Evolutionary conservation across 2,888 invertebrate species (phyloP), one percentile per base, ranked within the genome.

Genomic region (Cantharis nigra): DNA sequence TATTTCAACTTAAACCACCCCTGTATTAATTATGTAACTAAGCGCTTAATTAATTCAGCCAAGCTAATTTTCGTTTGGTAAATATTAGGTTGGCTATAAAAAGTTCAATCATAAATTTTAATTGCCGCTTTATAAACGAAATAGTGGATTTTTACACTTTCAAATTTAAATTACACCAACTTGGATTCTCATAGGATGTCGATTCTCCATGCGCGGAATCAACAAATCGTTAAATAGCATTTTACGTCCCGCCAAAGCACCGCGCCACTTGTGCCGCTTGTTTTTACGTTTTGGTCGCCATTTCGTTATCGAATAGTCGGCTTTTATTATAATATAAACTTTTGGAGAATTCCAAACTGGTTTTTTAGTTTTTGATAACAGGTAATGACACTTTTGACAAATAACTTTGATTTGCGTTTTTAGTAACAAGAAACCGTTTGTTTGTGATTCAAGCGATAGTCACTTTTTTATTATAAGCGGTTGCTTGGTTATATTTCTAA

Each of bases 181-280:
- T 49, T 49, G 49, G 49, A 49, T 49, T 49, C 49, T 49, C 49
- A 49, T 49, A 49, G 49, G 49, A 49, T 49, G 49, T 49, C 49
- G 49, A n/a, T 49, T 49, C 9, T 49, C 49, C 65, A 67, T 67
- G 65, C 65, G 65, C 18, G n/a, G 26, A 67, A 23, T 26, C 65
- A 67, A 67, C 65, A 67, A 67, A 67, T 67, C 65, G 65, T 67
- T 67, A 67, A 67, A 23, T 20, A 20, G 65, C 26, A 67, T 67
- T 67, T 67, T n/a, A n/a, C 13, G 9, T 67, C 65, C 65, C 65
- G 65, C 65, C 65, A 67, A 49, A 49, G 49, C 49, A 23, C 65
- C 65, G 23, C 18, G 20, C 65, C 65, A 23, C 13, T 23, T n/a
- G 20, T 23, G 65, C 7, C 65, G 65, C 65, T 67, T 20, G 20